phyloP scores from a whole-genome alignment of 2,888 invertebrate species.

The Liopterus haemorrhoidalis region DNA sequence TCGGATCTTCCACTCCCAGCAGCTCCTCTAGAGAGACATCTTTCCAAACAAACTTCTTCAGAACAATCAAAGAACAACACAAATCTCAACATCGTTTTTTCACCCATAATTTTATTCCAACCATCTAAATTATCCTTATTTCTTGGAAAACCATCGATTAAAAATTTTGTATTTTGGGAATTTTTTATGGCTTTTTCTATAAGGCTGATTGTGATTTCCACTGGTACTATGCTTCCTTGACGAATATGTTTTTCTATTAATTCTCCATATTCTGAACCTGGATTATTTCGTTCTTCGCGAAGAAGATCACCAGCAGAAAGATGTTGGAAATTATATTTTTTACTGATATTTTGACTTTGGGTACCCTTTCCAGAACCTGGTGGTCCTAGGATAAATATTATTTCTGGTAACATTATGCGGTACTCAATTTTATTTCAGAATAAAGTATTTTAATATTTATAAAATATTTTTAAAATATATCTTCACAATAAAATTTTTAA shows the following conservation, averaged over 20 bases:
- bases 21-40: constrained; percentile 77
- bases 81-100: constrained; percentile 71
- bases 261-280: constrained; percentile 74
- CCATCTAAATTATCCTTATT: constrained; percentile 90
- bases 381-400: too few species aligned
- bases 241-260: constrained; percentile 82
- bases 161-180: constrained; percentile 61
- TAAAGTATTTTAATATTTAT: too few species aligned
- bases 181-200: constrained; percentile 69
- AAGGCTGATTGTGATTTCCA: constrained; percentile 87
- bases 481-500: too few species aligned
- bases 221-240: constrained; percentile 90
- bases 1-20: constrained; percentile 81
- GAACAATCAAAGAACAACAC: constrained; percentile 85
- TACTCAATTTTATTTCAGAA: too few species aligned
- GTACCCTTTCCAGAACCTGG: too few species aligned
- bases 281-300: constrained; percentile 73
- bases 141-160: constrained; percentile 93
- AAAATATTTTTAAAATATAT: too few species aligned
- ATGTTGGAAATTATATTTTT: constrained; percentile 68
- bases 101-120: constrained; percentile 76
- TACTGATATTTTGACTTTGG: too few species aligned
- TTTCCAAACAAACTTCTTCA: constrained; percentile 67
- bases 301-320: constrained; percentile 83
- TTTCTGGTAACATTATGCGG: too few species aligned